Conservation (phyloP, 2,113 vertebrate species). For the Zeus faber region DNA sequence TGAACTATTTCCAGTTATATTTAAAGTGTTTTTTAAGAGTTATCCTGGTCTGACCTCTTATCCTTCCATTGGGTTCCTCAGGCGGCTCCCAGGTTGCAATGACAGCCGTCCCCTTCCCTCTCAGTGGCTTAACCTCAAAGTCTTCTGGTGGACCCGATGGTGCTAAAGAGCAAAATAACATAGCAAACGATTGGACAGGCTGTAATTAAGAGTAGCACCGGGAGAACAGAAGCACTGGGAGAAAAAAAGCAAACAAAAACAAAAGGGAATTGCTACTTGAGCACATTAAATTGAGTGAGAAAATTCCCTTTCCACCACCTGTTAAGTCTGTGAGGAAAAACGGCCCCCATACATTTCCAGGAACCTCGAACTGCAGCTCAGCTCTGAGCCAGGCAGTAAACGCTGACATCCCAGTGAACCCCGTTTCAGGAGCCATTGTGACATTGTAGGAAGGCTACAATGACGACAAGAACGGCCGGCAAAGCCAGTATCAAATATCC, state of each 20-base stretch:
- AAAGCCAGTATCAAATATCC: conserved; percentile 37
- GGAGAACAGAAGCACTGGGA: conserved; percentile 19
- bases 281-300: conserved; percentile 26
- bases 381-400: conserved; percentile 51
- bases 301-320: conserved; percentile 27
- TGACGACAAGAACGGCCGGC: conserved; percentile 24
- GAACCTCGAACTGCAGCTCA: conserved; percentile 33
- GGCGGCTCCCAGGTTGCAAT: conserved; percentile 90
- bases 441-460: conserved; percentile 33
- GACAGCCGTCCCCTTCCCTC: conserved; percentile 87
- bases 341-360: conserved; percentile 42
- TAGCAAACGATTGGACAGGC: conserved; percentile 29
- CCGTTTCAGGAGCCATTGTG: conserved; percentile 42
- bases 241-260: conserved; percentile 15
- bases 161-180: conserved; percentile 69
- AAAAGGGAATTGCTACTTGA: conserved; percentile 39
- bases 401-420: conserved; percentile 51
- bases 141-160: conserved; percentile 91
- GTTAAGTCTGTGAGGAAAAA: conserved; percentile 41
- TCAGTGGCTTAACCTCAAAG: conserved; percentile 86
- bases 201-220: too few species aligned
- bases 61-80: conserved; percentile 87
- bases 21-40: not conserved
- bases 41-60: conserved; percentile 82
- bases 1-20: not conserved